Evolutionary conservation across 2,888 invertebrate species (phyloP).

Genomic region (Drosophila cognata): DNA sequence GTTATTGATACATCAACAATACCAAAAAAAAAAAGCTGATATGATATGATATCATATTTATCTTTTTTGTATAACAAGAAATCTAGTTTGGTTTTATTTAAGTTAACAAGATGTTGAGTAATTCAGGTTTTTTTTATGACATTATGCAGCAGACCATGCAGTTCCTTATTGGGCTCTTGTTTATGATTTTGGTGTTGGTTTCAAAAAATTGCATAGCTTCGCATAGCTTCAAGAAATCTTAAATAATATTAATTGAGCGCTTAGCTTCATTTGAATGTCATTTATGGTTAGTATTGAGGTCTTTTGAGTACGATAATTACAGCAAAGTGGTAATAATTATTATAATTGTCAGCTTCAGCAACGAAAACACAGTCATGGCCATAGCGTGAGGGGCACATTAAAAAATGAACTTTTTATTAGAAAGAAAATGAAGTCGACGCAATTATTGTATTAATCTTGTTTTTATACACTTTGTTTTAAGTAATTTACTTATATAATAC

Average conservation of each 20-base stretch:
- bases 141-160: slow-evolving; percentile 29
- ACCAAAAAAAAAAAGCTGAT: background rate
- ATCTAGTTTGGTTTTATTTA: slow-evolving; percentile 43
- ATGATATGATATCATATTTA: background rate
- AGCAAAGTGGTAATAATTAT: slow-evolving; percentile 43
- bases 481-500: background rate
- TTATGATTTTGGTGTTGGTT: slow-evolving; percentile 21
- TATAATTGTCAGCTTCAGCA: slow-evolving; percentile 40
- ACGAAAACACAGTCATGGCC: slow-evolving; percentile 31
- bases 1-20: slow-evolving; percentile 4
- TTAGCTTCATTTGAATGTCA: slow-evolving; percentile 18
- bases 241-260: slow-evolving; percentile 3
- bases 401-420: slow-evolving; percentile 14
- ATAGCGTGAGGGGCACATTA: slow-evolving; percentile 12
- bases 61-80: slow-evolving; percentile 9
- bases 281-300: slow-evolving; percentile 28
- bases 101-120: slow-evolving; percentile 35
- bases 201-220: slow-evolving; percentile 6
- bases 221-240: background rate
- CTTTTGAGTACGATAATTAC: slow-evolving; percentile 29
- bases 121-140: slow-evolving; percentile 38
- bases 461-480: slow-evolving; percentile 30
- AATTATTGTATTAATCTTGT: slow-evolving; percentile 30
- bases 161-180: slow-evolving; percentile 47
- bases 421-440: slow-evolving; percentile 19